phyloP scores from a whole-genome alignment of 92 coral and sea anemone genomes.

The Pocillopora meandrina region DNA sequence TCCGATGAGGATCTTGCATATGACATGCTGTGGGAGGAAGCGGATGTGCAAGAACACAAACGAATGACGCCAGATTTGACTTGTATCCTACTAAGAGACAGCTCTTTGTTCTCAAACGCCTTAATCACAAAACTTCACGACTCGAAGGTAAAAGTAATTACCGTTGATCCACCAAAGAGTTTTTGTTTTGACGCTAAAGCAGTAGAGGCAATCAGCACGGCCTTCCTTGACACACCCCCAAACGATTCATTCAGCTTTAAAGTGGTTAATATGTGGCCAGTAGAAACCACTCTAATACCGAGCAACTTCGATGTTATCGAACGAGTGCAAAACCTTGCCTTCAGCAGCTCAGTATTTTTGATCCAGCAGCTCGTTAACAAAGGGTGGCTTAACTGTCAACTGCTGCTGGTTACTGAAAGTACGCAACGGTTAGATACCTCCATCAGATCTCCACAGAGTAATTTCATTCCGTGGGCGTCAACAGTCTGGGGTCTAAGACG shows the following conservation, averaged over 20 bases:
- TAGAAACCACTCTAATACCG: conserved; percentile 35
- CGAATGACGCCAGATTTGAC: not conserved
- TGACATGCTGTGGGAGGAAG: conserved; percentile 56
- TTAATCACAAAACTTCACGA: conserved; percentile 11
- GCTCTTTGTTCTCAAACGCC: not conserved
- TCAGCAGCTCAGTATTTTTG: conserved; percentile 46
- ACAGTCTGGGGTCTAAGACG: conserved; percentile 70
- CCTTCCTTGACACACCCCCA: not conserved
- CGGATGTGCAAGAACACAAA: not conserved
- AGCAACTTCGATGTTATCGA: conserved; percentile 26
- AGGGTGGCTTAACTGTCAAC: conserved; percentile 11
- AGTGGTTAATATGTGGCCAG: conserved; percentile 68
- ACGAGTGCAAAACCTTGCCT: conserved; percentile 46
- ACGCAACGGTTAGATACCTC: conserved; percentile 32
- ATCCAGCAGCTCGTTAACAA: conserved; percentile 30
- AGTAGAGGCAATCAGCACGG: not conserved
- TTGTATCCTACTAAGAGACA: conserved; percentile 40
- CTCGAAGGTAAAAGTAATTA: conserved; percentile 13
- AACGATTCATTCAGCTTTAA: conserved; percentile 9
- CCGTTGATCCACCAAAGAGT: conserved; percentile 16
- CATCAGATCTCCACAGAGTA: not conserved
- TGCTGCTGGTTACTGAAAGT: conserved; percentile 47
- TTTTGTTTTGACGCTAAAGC: not conserved
- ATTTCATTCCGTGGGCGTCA: conserved; percentile 28
- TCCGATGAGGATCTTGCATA: conserved; percentile 43